Base-by-base conservation (phyloP, 2,888 invertebrate species). In the Rhaphigaster nebulosa region DNA sequence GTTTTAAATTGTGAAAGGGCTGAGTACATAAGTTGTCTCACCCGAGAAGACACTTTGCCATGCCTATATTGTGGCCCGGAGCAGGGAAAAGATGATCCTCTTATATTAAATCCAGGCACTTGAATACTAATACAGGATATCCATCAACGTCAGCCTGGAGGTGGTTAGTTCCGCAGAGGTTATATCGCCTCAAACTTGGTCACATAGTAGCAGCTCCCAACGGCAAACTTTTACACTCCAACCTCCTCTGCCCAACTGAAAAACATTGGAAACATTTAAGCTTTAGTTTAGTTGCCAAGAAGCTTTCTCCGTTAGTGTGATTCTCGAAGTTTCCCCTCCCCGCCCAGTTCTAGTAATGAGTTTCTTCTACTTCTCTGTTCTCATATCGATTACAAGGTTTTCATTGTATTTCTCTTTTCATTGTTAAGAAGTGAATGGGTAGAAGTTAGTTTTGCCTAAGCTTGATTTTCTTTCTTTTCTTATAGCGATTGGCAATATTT, bases 61-160 rank as follows among this genome's bases (percentile, higher is more conserved):
- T 60, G 60, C 54, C 87, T 88, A 88, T 88, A 88, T 88, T 88
- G 60, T 60, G n/a, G 12, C 26, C 70, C 10, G 65, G 13, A 18
- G 54, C 60, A 38, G 60, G 88, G 88, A 60, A 88, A 88, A 52
- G 56, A 88, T 88, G 88, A 88, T 88, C 88, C 88, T 60, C 88
- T 60, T 88, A 88, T 88, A 88, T 88, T 88, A 88, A 88, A 88
- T 88, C 88, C 41, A 54, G 88, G 60, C 54, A 60, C 60, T 88
- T 60, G 88, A 88, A 88, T 88, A 88, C 88, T 88, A 88, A 88
- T 88, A 88, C 88, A 65, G 60, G 56, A 60, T 60, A 88, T 88
- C 88, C 60, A 88, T 88, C 88, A 88, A 88, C 60, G 88, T 88
- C 88, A 88, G 34, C 34, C 38, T 1, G n/a, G 84, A n/a, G 45